Evolutionary conservation across 2,888 invertebrate genomes (phyloP).

Genomic region (Homarus gammarus): DNA sequence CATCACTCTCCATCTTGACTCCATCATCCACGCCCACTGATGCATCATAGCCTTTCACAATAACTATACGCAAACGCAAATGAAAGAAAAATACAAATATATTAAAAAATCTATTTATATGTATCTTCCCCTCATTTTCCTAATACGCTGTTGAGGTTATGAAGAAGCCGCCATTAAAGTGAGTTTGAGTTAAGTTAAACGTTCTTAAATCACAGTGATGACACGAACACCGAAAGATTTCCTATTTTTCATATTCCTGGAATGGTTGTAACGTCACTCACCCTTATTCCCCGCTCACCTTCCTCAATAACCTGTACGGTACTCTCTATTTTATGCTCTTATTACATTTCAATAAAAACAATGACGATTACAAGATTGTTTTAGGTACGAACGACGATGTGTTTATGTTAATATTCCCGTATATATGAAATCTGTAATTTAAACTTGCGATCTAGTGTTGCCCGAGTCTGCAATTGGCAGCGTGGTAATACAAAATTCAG

Average conservation of each 20-base stretch:
- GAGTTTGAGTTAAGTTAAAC: too few species aligned
- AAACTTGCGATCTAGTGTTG: neutral
- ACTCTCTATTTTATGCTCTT: too few species aligned
- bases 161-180: too few species aligned
- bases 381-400: neutral
- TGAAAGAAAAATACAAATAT: neutral
- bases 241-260: too few species aligned
- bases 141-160: too few species aligned
- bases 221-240: too few species aligned
- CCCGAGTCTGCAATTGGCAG: neutral
- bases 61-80: neutral
- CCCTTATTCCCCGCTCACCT: too few species aligned
- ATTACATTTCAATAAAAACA: neutral
- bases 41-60: neutral
- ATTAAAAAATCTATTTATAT: neutral
- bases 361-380: neutral
- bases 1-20: neutral
- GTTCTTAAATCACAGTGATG: too few species aligned
- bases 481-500: neutral
- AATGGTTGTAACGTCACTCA: too few species aligned
- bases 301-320: too few species aligned
- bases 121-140: neutral
- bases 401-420: conserved; percentile 1
- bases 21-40: too few species aligned
- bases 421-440: neutral